These are phyloP conservation scores for Tigriopus californicus DNA, from an alignment of 2,888 invertebrate genomes.

Conservation along the genomic window DNA sequence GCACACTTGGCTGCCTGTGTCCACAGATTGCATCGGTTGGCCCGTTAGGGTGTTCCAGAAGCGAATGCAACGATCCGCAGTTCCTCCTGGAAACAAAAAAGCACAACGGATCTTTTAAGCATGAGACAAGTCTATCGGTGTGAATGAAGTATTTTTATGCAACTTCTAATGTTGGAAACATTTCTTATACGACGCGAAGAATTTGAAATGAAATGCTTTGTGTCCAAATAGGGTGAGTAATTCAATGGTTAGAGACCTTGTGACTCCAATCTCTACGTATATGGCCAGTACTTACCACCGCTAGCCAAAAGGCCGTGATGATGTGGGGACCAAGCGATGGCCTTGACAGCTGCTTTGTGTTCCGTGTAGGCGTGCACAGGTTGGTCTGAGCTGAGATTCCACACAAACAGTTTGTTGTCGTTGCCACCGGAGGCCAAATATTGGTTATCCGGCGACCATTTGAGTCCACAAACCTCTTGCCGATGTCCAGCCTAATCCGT, in stretches of 20 bases:
- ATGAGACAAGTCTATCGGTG: no score
- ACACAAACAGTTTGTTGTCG: slow-evolving; percentile 84
- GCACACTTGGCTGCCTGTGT: slow-evolving; percentile 90
- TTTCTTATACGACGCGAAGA: no score
- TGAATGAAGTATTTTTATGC: no score
- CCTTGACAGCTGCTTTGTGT: slow-evolving; percentile 92
- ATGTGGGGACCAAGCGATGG: slow-evolving; percentile 97
- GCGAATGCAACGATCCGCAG: slow-evolving; percentile 84
- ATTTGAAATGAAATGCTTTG: no score
- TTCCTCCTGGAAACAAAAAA: slow-evolving; percentile 60
- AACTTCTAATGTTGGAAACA: no score
- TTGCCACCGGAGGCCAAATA: slow-evolving; percentile 96
- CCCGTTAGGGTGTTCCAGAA: slow-evolving; percentile 98
- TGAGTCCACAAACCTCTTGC: slow-evolving; percentile 90
- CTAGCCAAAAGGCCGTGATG: slow-evolving; percentile 89
- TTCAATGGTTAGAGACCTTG: no score
- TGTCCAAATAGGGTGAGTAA: no score
- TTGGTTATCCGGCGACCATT: slow-evolving; percentile 96
- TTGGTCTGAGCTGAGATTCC: slow-evolving; percentile 64
- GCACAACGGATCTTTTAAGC: no score
- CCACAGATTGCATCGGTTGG: slow-evolving; percentile 93
- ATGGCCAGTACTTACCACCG: slow-evolving; percentile 32
- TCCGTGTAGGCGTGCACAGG: slow-evolving; percentile 91
- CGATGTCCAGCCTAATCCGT: slow-evolving; percentile 51
- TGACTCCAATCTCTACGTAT: no score